Conservation (phyloP, 2,113 vertebrate species). For the Lepisosteus osseus region DNA sequence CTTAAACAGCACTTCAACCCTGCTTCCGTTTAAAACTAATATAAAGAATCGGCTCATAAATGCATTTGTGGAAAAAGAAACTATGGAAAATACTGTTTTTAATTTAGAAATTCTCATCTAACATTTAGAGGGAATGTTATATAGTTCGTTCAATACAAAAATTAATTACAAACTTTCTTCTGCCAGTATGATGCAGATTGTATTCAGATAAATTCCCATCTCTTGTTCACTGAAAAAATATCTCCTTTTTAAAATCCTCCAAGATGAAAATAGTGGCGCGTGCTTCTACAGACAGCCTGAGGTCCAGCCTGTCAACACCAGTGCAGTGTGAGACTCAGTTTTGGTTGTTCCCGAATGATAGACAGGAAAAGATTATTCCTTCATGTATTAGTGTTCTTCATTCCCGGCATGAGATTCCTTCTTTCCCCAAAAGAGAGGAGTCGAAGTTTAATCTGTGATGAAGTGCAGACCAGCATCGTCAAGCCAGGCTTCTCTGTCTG, state of each 20-base stretch:
- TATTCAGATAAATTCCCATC: conserved; percentile 25
- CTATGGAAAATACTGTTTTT: conserved; percentile 50
- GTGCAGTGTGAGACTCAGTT: neutral
- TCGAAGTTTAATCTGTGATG: too few relatives aligned
- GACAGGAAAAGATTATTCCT: conserved; percentile 25
- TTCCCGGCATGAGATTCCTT: conserved; percentile 23
- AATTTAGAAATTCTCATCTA: neutral
- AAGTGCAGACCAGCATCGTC: conserved; percentile 30
- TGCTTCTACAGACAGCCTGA: neutral
- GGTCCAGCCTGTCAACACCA: conserved; percentile 11
- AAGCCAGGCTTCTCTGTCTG: conserved; percentile 90
- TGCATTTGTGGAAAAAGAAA: conserved; percentile 32
- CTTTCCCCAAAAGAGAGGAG: conserved; percentile 19
- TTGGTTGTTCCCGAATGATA: neutral
- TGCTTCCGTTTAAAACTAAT: neutral
- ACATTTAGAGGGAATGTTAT: neutral
- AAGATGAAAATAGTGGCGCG: neutral
- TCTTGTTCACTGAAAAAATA: neutral
- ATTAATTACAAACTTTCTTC: neutral
- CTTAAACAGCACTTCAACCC: neutral
- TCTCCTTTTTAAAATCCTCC: neutral
- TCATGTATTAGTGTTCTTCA: conserved; percentile 38
- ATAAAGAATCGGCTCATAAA: conserved; percentile 22
- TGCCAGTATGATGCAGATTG: neutral
- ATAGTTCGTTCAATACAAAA: conserved; percentile 31